A percentile compares a stretch with the other conserved stretches of the same genome.
Conservation (phyloP, 2,888 invertebrate genomes). For the Gymnocheta viridis region DNA sequence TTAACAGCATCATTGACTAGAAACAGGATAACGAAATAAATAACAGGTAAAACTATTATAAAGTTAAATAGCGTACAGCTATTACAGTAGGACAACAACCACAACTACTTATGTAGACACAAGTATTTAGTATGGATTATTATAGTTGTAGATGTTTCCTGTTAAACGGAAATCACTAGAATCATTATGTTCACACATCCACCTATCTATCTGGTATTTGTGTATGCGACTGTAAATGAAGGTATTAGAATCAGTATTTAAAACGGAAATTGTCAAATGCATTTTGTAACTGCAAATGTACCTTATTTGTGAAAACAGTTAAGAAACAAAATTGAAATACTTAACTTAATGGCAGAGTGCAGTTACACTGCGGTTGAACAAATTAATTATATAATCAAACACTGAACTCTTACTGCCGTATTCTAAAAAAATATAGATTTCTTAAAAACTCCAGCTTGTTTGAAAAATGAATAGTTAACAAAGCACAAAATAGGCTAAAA, state of each 20-base stretch:
- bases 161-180: slow-evolving; percentile 58
- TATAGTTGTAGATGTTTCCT: slow-evolving; percentile 39
- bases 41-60: slow-evolving; percentile 61
- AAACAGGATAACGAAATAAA: slow-evolving; percentile 52
- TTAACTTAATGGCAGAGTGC: slow-evolving; percentile 26
- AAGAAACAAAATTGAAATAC: slow-evolving; percentile 9
- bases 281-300: slow-evolving; percentile 47
- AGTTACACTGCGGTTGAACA: slow-evolving; percentile 17
- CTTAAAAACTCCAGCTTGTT: too few species aligned
- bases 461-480: too few species aligned
- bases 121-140: slow-evolving; percentile 38
- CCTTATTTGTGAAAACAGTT: slow-evolving; percentile 13
- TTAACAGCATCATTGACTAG: slow-evolving; percentile 61
- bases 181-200: slow-evolving; percentile 48
- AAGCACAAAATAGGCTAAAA: too few species aligned
- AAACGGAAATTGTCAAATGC: slow-evolving; percentile 63
- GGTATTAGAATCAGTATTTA: slow-evolving; percentile 31
- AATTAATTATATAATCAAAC: slow-evolving; percentile 10
- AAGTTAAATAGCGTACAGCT: slow-evolving; percentile 54
- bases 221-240: slow-evolving; percentile 8
- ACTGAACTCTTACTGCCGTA: too few species aligned
- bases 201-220: slow-evolving; percentile 12
- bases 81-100: slow-evolving; percentile 25
- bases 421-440: too few species aligned
- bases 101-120: slow-evolving; percentile 22